Evolutionary conservation across 2,888 invertebrate species (phyloP).

Genomic region (Aporophyla lueneburgensis): DNA sequence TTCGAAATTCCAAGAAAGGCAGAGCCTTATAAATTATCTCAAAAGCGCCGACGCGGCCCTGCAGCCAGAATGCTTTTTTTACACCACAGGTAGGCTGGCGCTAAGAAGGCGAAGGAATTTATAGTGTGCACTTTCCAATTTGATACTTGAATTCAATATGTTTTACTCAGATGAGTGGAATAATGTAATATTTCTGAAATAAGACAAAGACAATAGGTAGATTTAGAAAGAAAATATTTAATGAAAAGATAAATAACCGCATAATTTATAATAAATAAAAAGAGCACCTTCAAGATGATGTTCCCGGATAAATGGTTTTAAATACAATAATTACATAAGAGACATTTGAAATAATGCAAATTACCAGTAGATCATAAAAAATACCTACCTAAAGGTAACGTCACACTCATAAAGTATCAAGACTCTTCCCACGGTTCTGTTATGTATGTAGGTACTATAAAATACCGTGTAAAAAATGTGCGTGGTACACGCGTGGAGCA

Average conservation of each 20-base stretch:
- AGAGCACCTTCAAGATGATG: neutral
- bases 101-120: conserved; percentile 90
- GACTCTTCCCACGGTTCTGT: conserved; percentile 40
- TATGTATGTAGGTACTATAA: conserved; percentile 53
- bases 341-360: conserved; percentile 2
- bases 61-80: conserved; percentile 89
- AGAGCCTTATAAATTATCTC: conserved; percentile 90
- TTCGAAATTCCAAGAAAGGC: conserved; percentile 91
- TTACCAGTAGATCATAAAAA: neutral
- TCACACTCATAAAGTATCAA: conserved; percentile 65
- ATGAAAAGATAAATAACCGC: neutral
- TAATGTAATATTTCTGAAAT: neutral
- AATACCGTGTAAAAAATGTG: conserved; percentile 81
- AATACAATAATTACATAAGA: neutral
- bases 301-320: neutral
- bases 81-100: conserved; percentile 89
- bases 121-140: conserved; percentile 73
- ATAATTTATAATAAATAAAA: neutral
- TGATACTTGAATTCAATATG: conserved; percentile 73
- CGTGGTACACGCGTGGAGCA: conserved; percentile 80
- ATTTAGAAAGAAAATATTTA: neutral
- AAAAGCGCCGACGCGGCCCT: conserved; percentile 90
- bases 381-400: neutral
- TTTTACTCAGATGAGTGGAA: neutral
- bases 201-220: neutral